Evolutionary conservation across 2,113 vertebrate genomes (phyloP), one percentile per base, ranked within the genome.

Genomic region (Varanus komodoensis): DNA sequence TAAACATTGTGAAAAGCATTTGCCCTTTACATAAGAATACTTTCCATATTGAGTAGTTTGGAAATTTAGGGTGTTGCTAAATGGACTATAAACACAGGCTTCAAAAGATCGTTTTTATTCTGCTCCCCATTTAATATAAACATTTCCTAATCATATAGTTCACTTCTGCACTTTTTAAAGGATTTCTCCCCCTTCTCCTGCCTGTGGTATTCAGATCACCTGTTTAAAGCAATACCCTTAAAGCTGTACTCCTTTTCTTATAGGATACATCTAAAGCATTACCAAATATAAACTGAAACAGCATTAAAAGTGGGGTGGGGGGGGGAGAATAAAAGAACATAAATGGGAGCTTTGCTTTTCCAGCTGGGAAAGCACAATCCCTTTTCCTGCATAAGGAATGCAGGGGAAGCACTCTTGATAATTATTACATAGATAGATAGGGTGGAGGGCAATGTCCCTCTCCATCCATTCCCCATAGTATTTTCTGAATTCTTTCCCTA

Each of bases 21-120:
- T 44, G 0, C 74, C 29, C 38, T 29, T 92, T 90, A 77, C 78
- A 91, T 44, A 67, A 67, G 15, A 89, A 86, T 50, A 9, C 84
- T 92, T 95, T 67, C 21, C 6, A 73, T 21, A 38, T 88, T 80
- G 52, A 14, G 57, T 68, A 52, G 27, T 91, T 91, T 89, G 23
- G 7, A 32, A 96, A 95, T 86, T 89, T 77, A 93, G 67, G 92
- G 27, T n/a, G 85, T 0, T 61, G 3, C 6, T 80, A 44, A 91
- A 73, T 2, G 93, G 91, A 64, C 12, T 89, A 5, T 23, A 92
- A 90, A 78, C 38, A 88, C 29, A 54, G 34, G 64, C 48, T 86
- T 95, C 61, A 92, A 95, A 84, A 2, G 8, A 81, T 64, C 54
- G 11, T 0, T 90, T 89, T 78, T 3, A 61, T 71, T 79, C 64